Conservation (phyloP, 2,113 vertebrate genomes). For the Gymnocephalus cernua region DNA sequence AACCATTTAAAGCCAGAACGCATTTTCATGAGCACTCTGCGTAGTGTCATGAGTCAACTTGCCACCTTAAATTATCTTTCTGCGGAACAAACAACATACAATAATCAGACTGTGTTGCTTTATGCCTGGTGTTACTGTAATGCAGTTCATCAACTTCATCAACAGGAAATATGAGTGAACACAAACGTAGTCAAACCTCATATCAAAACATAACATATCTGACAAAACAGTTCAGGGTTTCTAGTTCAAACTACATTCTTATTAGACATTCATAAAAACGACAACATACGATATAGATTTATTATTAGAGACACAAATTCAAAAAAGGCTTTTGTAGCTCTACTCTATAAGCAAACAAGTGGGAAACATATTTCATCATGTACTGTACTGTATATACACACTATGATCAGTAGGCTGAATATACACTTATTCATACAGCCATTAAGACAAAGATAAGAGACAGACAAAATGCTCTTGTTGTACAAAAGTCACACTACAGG, state of each 20-base stretch:
- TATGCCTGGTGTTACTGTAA: constrained; percentile 36
- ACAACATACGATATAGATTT: constrained; percentile 53
- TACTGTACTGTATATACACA: constrained; percentile 40
- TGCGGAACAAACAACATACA: constrained; percentile 16
- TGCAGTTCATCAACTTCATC: constrained; percentile 36
- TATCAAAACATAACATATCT: constrained; percentile 62
- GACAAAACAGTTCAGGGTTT: constrained; percentile 49
- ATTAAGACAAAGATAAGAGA: constrained; percentile 31
- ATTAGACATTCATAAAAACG: constrained; percentile 55
- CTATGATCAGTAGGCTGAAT: neutral
- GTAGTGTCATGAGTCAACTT: neutral
- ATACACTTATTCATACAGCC: constrained; percentile 13
- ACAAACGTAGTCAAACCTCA: constrained; percentile 44
- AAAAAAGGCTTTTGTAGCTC: constrained; percentile 43
- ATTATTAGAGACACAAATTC: constrained; percentile 46
- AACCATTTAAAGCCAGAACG: constrained; percentile 14
- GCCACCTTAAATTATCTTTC: neutral
- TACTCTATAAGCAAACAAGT: constrained; percentile 43
- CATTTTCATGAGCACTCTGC: constrained; percentile 7
- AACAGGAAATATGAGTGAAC: constrained; percentile 30
- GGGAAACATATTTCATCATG: constrained; percentile 4
- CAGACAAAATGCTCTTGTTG: constrained; percentile 35
- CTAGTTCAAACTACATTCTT: constrained; percentile 57
- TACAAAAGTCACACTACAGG: constrained; percentile 47
- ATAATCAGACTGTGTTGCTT: constrained; percentile 10